Evolutionary conservation across 2,113 vertebrate genomes (phyloP), one percentile per base, ranked within the genome.

Genomic region (Prionailurus bengalensis): DNA sequence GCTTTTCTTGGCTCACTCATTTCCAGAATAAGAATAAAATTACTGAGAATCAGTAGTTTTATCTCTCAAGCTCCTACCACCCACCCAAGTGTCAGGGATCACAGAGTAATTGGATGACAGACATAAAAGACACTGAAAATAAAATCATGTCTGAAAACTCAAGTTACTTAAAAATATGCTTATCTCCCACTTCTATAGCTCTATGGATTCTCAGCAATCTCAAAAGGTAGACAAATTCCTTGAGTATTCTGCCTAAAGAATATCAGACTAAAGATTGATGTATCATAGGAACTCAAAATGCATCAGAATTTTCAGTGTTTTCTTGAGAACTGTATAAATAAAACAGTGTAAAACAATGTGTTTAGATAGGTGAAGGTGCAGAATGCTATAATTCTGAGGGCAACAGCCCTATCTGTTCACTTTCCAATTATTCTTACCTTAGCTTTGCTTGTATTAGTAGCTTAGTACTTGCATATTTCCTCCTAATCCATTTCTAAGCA

Each of bases 11-110:
- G 3, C 55, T 80, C 4, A 1, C 4, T 92, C 53, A 61, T 86
- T 93, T 86, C 7, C 36, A 80, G 51, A 65, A 76, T 71, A 89
- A 93, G 71, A 78, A 79, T 73, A 79, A 68, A 93, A 96, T 51
- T 86, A 53, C 23, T 42, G 19, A 80, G 16, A 95, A 81, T 48
- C 51, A 55, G 16, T 45, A 51, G 25, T 66, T 92, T 87, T 61
- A 29, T 86, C 23, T 92, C 31, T 73, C 31, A 68, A 8, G 17
- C 15, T 86, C 36, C 42, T 1, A 17, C 9, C 21, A 33, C 3
- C 10, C 5, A 61, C 17, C 31, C 9, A 83, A 29, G 2, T 25
- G 14, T 63, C 12, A 33, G 36, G 25, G 48, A 79, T 5, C 11
- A 89, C 10, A 53, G 53, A 87, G 48, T 55, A 42, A 84, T 1